Evolutionary conservation across 1,140 invertebrate genomes (phyloP).

Genomic region (Bombus soroeensis): DNA sequence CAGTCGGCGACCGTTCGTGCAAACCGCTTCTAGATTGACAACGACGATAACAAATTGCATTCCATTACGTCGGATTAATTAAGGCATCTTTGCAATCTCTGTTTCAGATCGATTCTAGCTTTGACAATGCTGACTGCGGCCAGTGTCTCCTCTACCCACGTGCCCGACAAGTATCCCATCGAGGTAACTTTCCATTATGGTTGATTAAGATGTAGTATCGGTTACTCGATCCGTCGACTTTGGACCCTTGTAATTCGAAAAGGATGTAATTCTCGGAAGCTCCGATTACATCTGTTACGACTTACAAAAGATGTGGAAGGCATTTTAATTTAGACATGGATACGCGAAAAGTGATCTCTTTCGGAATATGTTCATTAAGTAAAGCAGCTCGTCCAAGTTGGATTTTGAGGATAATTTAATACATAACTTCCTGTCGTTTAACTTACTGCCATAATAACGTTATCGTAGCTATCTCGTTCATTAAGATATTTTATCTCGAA

Average conservation of each 20-base stretch:
- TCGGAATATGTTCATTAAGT: slow-evolving; percentile 10
- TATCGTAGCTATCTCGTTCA: slow-evolving; percentile 37
- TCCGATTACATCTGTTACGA: background rate
- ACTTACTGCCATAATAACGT: slow-evolving; percentile 32
- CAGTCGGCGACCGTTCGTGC: slow-evolving; percentile 23
- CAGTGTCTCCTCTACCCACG: slow-evolving; percentile 68
- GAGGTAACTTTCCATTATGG: slow-evolving; percentile 68
- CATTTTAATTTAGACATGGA: background rate
- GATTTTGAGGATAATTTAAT: slow-evolving; percentile 12
- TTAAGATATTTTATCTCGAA: slow-evolving; percentile 39
- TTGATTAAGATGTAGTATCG: background rate
- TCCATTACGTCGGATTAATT: slow-evolving; percentile 53
- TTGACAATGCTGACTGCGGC: slow-evolving; percentile 70
- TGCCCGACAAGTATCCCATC: slow-evolving; percentile 78
- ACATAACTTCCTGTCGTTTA: slow-evolving; percentile 6
- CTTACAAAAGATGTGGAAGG: background rate
- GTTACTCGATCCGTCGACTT: background rate
- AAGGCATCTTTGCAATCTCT: slow-evolving; percentile 60
- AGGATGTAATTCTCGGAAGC: background rate
- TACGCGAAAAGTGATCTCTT: no score
- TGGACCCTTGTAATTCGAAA: background rate
- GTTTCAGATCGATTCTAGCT: slow-evolving; percentile 75
- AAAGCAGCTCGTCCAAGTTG: background rate
- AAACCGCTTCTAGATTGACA: slow-evolving; percentile 38
- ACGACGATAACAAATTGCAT: slow-evolving; percentile 53